These are phyloP conservation scores for Agriopis aurantiaria DNA, from an alignment of 2,888 invertebrate genomes.

Conservation along the genomic window DNA sequence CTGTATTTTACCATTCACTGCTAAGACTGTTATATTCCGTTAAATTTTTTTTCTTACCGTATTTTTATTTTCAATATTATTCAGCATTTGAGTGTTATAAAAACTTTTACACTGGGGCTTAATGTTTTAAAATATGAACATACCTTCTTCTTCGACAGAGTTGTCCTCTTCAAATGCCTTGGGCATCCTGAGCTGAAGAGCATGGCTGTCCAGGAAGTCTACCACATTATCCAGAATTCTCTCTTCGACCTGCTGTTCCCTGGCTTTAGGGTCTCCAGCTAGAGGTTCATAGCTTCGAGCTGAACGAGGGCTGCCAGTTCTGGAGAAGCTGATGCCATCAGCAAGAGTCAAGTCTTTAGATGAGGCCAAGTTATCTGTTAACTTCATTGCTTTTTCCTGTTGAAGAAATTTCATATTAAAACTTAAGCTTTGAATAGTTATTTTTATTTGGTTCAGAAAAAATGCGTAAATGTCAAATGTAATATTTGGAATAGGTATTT, in stretches of 20 bases:
- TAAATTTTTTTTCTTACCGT: too few species aligned
- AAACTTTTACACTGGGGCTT: neutral
- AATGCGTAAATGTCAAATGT: neutral
- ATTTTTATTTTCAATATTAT: neutral
- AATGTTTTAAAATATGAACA: constrained; percentile 20
- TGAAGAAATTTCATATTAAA: constrained; percentile 17
- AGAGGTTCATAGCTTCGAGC: constrained; percentile 79
- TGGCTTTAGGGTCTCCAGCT: constrained; percentile 75
- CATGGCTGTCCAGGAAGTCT: constrained; percentile 78
- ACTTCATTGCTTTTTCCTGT: constrained; percentile 82
- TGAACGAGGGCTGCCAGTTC: constrained; percentile 76
- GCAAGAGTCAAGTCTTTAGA: constrained; percentile 74
- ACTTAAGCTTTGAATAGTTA: neutral
- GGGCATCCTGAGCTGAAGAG: constrained; percentile 79
- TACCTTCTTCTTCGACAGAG: constrained; percentile 81
- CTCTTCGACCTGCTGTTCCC: constrained; percentile 77
- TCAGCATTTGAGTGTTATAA: neutral
- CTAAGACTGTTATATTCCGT: too few species aligned
- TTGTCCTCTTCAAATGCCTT: constrained; percentile 79
- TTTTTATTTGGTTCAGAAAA: neutral
- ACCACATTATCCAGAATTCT: constrained; percentile 80
- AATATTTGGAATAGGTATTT: too few species aligned
- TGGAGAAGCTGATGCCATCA: constrained; percentile 77
- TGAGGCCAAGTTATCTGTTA: constrained; percentile 78
- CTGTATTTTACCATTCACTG: neutral